Percentiles rank a stretch among this genome's conserved stretches.
Evolutionary conservation across 2,797 vertebrate species (phyloP).

Genomic region (Paramormyrops hopkinsi): DNA sequence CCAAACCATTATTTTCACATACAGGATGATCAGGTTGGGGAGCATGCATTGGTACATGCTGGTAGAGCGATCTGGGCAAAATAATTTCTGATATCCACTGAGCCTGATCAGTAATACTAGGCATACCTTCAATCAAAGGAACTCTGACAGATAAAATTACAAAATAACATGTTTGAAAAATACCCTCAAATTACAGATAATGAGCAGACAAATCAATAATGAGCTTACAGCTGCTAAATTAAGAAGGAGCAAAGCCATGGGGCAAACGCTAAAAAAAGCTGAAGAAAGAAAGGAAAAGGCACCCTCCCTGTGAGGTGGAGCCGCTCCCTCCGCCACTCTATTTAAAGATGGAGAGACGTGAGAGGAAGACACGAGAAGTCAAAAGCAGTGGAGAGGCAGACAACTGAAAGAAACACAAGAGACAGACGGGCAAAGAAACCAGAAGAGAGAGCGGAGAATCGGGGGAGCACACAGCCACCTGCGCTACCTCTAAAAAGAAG

Average conservation of each 20-base stretch:
- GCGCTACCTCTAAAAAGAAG: background rate
- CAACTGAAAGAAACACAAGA: background rate
- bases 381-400: background rate
- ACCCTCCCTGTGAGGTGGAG: background rate
- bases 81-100: background rate
- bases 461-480: background rate
- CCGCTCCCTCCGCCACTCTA: constrained; percentile 31
- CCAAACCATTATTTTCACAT: background rate
- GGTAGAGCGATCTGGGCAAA: background rate
- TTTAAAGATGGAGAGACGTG: constrained; percentile 34
- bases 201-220: constrained; percentile 20
- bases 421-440: background rate
- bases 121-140: background rate
- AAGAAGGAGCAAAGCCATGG: background rate
- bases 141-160: background rate
- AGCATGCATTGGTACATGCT: background rate
- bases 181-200: background rate
- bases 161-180: background rate
- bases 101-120: background rate
- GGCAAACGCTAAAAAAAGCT: constrained; percentile 34
- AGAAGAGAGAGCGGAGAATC: background rate
- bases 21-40: background rate
- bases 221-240: background rate
- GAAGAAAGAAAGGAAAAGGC: background rate
- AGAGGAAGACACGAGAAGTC: background rate